Evolutionary conservation across 1,140 invertebrate species (phyloP), one percentile per base, ranked within the genome.

Genomic region (Meteorus sp.): DNA sequence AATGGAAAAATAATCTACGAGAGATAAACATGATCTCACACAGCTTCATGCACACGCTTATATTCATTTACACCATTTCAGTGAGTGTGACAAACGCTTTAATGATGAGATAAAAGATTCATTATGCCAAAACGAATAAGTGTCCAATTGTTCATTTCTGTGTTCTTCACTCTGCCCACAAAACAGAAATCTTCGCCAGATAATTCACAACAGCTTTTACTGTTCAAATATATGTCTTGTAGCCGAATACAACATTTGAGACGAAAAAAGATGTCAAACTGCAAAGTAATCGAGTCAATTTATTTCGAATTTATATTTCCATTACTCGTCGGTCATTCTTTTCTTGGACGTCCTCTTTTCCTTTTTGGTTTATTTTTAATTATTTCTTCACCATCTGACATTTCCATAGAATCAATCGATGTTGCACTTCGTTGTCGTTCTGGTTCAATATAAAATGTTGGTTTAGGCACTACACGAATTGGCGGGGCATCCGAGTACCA

Each of bases 331-430:
- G n/a, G n/a, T n/a, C n/a, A n/a, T n/a, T n/a, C n/a, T n/a, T n/a
- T n/a, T n/a, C n/a, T n/a, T n/a, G n/a, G n/a, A n/a, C n/a, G n/a
- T 8, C 61, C 56, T 43, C 48, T 43, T 48, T 39, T 9, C 20
- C 48, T 52, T 17, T n/a, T 41, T 19, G 56, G 48, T 33, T 29
- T 56, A 19, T 44, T 35, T 9, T 29, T 51, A 17, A 60, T 52
- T 23, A 35, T 41, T 35, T 53, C 53, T 48, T 70, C 71, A 59
- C 23, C 48, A 7, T 72, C 68, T 2, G 66, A 68, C 15, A 56
- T 31, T 8, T 71, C 70, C 8, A 62, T 47, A 5, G 69, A 65
- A 47, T 72, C 67, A 5, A 68, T 63, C 0, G 67, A 71, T 2
- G 69, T 65, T 17, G 52, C 52, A 33, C 69, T 74, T 43, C 66